Evolutionary conservation across 2,797 vertebrate species (phyloP).

Genomic region (Paguma larvata): DNA sequence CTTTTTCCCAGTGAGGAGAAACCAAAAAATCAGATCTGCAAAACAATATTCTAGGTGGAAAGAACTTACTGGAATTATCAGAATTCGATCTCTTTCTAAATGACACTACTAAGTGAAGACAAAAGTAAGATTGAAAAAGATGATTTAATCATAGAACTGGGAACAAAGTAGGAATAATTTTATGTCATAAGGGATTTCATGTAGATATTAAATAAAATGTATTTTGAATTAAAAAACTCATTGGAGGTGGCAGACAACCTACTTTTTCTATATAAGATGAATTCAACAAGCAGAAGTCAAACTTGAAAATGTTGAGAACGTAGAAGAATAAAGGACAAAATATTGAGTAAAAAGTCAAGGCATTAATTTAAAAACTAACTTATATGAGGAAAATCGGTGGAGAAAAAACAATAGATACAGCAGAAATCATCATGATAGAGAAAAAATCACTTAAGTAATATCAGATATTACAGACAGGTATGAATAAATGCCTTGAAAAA

Average conservation of each 20-base stretch:
- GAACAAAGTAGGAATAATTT: background rate
- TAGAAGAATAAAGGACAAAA: background rate
- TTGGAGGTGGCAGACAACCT: background rate
- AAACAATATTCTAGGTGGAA: background rate
- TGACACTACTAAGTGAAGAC: background rate
- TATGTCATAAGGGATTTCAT: background rate
- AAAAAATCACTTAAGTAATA: background rate
- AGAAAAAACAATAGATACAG: background rate
- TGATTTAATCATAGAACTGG: background rate
- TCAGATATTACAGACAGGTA: background rate
- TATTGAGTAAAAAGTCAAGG: background rate
- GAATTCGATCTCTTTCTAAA: background rate
- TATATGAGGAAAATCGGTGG: background rate
- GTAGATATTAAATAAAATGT: background rate
- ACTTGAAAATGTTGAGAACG: conserved; percentile 24
- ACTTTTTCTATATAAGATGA: background rate
- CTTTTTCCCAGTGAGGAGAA: background rate
- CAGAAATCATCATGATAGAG: background rate
- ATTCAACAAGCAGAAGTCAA: background rate
- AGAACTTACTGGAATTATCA: background rate
- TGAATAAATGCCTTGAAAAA: background rate
- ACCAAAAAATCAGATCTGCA: background rate
- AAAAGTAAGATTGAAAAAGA: background rate
- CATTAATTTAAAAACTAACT: background rate
- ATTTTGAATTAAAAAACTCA: conserved; percentile 2